Base-by-base conservation (phyloP, 2,113 vertebrate genomes). In the Rutilus rutilus region DNA sequence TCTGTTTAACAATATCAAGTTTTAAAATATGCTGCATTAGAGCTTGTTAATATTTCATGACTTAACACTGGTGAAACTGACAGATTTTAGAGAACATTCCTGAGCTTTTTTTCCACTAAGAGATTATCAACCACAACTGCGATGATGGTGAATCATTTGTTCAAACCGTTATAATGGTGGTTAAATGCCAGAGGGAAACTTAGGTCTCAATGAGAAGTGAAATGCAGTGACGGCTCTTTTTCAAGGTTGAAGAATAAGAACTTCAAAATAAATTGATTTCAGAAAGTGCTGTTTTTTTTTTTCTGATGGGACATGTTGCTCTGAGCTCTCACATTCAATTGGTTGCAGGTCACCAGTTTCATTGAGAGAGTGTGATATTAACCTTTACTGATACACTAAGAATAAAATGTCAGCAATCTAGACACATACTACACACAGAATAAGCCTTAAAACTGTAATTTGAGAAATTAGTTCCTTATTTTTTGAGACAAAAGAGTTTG, bases 1-100 rank as follows among this genome's bases (percentile, higher is more conserved):
- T 89, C 86, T 90, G 86, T 65, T 79, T 92, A 90, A 92, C 92
- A 80, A 87, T 86, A 87, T 90, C 86, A 77, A 54, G 75, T 90
- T 71, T 78, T 62, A 82, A 85, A 78, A 86, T 50, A 50, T 75
- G 84, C 11, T 30, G 79, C 85, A 89, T 91, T 86, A 87, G 79
- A 57, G 47, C 79, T 85, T 59, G 82, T 78, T 89, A 88, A 91
- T 92, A 90, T 91, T 77, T 86, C 84, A 90, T 62, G 73, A 80
- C 65, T 78, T 65, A 83, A 78, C 88, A 87, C 80, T 89, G 64
- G 76, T 87, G 83, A 78, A 89, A 52, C 6, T 78, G 87, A 33
- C 85, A 86, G 64, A 69, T 74, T 90, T 91, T 81, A 87, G n/a
- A 90, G 75, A 42, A 91, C 67, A 88, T 88, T 78, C 71, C 52